Conservation (phyloP, 2,888 invertebrate species). For the Ptychoptera albimana region DNA sequence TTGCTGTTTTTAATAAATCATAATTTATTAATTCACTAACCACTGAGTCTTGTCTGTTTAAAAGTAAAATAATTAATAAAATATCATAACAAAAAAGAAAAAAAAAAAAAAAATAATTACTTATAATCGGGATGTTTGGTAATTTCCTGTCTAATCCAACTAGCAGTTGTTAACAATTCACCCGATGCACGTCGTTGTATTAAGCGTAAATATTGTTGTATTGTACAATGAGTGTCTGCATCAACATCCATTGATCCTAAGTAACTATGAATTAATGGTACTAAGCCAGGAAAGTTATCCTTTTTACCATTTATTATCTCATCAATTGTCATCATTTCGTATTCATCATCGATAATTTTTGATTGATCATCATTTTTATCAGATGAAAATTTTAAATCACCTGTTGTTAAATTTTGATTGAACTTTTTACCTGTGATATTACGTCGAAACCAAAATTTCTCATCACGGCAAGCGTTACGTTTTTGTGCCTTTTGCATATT, state of each 20-base stretch:
- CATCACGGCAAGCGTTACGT: conserved; percentile 64
- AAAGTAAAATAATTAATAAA: conserved; percentile 12
- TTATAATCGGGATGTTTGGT: conserved; percentile 76
- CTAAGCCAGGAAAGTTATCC: conserved; percentile 83
- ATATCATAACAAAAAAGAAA: not conserved
- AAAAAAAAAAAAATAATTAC: conserved; percentile 31
- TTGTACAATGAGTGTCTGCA: conserved; percentile 94
- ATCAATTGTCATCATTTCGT: conserved; percentile 73
- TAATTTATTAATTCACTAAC: conserved; percentile 81
- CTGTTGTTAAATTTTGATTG: conserved; percentile 12
- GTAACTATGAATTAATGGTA: conserved; percentile 87
- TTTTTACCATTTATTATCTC: conserved; percentile 95
- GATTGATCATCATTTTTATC: conserved; percentile 11
- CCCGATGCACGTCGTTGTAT: conserved; percentile 80
- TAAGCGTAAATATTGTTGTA: conserved; percentile 88
- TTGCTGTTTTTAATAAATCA: conserved; percentile 65
- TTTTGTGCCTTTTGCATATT: conserved; percentile 94
- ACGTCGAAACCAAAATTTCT: conserved; percentile 88
- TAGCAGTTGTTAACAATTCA: conserved; percentile 81
- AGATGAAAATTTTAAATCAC: conserved; percentile 11
- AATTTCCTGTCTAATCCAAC: conserved; percentile 88
- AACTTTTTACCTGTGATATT: conserved; percentile 39
- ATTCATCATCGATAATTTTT: conserved; percentile 32
- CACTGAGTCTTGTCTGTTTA: conserved; percentile 66
- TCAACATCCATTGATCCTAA: conserved; percentile 92